Base-by-base conservation (phyloP, 2,797 vertebrate genomes). In the Sparidentex hasta region DNA sequence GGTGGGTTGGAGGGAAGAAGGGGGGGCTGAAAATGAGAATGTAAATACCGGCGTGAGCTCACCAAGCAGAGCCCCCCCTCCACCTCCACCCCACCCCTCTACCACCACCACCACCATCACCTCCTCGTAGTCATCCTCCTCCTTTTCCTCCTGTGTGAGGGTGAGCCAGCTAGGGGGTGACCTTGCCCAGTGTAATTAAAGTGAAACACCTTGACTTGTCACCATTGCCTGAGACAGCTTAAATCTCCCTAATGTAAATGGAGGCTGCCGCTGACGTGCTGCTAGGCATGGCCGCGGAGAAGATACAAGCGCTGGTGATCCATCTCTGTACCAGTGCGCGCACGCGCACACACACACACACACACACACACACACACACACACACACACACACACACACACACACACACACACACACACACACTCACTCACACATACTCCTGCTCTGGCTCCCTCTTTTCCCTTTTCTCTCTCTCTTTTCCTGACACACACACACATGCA, bases 181-280 rank as follows among this genome's bases (percentile, higher is more conserved):
- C 95, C 95, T 96, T 96, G 95, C 93, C 92, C 90, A 59, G 82
- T 95, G 95, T 96, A 96, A 96, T 96, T 96, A 96, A 96, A 96
- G 95, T 93, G 95, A 95, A 95, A 95, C 95, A 96, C 95, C 95
- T 96, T 96, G 95, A 96, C 95, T 94, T 96, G 95, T 96, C 95
- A 96, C 94, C 93, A 91, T 94, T 90, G 94, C 93, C 94, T 94
- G 93, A 94, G 95, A 96, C 94, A 95, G 95, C 93, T 96, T 96
- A 96, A 96, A 96, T 96, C 95, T 96, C 95, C 94, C 93, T 95
- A 95, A 96, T 96, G 95, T 96, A 96, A 96, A 96, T 96, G 94
- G 94, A 93, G 93, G 93, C 92, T 89, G 90, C 90, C 50, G 88
- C 90, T 93, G 95, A 94, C 88, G 91, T 91, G 90, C 92, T 91